Evolutionary conservation across 1,140 invertebrate species (phyloP).

Genomic region (Mycetomoellerius zeteki): DNA sequence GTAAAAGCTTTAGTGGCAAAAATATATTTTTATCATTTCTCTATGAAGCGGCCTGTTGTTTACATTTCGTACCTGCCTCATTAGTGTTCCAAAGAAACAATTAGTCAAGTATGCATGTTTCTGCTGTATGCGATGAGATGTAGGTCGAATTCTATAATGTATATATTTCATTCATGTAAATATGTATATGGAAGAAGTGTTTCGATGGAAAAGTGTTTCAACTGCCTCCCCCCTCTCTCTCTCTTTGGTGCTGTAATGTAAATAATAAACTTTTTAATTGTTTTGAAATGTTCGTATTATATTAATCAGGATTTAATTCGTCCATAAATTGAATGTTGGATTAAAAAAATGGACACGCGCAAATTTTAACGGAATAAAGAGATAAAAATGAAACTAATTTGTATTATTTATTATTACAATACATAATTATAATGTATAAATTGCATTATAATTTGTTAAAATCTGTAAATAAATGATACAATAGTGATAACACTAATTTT

Average conservation of each 20-base stretch:
- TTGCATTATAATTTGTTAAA: neutral
- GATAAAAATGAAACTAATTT: neutral
- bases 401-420: slow-evolving; percentile 10
- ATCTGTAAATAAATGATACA: neutral
- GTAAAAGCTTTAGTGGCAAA: slow-evolving; percentile 76
- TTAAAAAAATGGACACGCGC: neutral
- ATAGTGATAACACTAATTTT: neutral
- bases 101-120: slow-evolving; percentile 38
- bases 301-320: neutral
- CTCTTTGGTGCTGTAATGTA: slow-evolving; percentile 6
- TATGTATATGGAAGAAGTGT: slow-evolving; percentile 4
- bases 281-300: neutral
- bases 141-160: slow-evolving; percentile 16
- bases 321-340: neutral
- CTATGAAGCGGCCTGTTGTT: slow-evolving; percentile 16
- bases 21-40: neutral
- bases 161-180: slow-evolving; percentile 16
- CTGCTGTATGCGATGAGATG: neutral
- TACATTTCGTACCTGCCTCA: slow-evolving; percentile 28
- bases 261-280: slow-evolving; percentile 37
- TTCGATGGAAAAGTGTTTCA: neutral
- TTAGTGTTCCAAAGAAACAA: slow-evolving; percentile 52
- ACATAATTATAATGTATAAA: neutral
- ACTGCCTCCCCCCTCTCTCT: neutral
- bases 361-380: neutral